Evolutionary conservation across 2,888 invertebrate species (phyloP).

Genomic region (Cybosia mesomella): DNA sequence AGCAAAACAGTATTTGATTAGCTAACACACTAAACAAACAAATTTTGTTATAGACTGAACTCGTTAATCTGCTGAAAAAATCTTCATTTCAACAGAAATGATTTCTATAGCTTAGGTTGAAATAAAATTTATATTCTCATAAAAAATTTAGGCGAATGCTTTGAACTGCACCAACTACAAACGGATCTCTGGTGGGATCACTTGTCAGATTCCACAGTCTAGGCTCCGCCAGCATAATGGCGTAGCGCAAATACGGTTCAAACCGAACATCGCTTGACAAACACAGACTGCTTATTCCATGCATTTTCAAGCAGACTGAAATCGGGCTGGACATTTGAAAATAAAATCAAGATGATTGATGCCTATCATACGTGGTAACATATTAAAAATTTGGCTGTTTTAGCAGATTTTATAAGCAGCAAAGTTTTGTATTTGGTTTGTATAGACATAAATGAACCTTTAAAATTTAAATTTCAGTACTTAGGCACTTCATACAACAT

Average conservation of each 20-base stretch:
- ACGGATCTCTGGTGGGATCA: constrained; percentile 21
- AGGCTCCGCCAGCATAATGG: constrained; percentile 65
- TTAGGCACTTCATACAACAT: too few species aligned
- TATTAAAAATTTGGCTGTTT: background rate
- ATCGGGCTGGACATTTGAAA: constrained; percentile 52
- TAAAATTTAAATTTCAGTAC: background rate
- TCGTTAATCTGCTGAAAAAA: background rate
- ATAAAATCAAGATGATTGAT: constrained; percentile 41
- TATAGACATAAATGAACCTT: background rate
- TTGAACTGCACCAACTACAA: constrained; percentile 24
- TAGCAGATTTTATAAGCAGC: background rate
- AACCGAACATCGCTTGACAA: constrained; percentile 70
- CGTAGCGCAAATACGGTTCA: constrained; percentile 70
- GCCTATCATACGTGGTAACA: background rate
- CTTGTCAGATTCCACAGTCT: constrained; percentile 49
- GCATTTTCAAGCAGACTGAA: constrained; percentile 62
- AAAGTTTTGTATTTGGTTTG: background rate
- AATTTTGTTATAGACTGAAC: background rate
- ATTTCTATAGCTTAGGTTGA: background rate
- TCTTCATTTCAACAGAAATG: background rate
- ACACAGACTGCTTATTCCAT: constrained; percentile 64
- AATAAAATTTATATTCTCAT: constrained; percentile 6
- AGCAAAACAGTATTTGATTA: background rate
- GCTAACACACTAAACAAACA: background rate
- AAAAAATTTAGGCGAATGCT: constrained; percentile 10